phyloP scores from a whole-genome alignment of 2,888 invertebrate species.

The Leptinotarsa juncta region DNA sequence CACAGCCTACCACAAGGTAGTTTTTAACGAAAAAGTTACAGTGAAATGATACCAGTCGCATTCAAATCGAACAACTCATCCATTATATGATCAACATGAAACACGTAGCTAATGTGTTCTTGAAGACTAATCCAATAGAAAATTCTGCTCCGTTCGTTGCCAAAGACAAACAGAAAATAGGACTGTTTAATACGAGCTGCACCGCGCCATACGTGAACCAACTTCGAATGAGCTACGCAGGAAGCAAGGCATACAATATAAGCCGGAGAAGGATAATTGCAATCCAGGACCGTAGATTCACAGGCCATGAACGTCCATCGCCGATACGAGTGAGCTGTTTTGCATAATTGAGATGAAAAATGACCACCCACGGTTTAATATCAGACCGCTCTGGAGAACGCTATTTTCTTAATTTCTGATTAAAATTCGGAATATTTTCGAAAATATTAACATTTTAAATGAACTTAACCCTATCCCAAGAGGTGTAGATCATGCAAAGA shows the following conservation, averaged over 20 bases:
- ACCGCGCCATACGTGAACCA: constrained; percentile 20
- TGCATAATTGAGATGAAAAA: constrained; percentile 52
- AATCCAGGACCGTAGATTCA: constrained; percentile 23
- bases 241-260: constrained; percentile 15
- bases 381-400: constrained; percentile 21
- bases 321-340: constrained; percentile 43
- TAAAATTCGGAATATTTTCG: background rate
- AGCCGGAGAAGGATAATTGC: constrained; percentile 24
- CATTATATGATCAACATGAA: background rate
- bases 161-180: constrained; percentile 24
- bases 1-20: too few relatives aligned
- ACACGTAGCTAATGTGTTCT: constrained; percentile 13
- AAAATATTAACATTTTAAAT: too few relatives aligned
- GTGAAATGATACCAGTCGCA: too few relatives aligned
- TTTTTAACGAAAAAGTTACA: too few relatives aligned
- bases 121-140: constrained; percentile 22
- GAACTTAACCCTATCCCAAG: too few relatives aligned
- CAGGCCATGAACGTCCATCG: constrained; percentile 19
- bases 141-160: constrained; percentile 13
- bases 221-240: constrained; percentile 26
- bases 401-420: constrained; percentile 41
- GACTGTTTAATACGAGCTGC: constrained; percentile 18
- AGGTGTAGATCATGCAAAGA: too few relatives aligned
- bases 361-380: constrained; percentile 42
- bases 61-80: background rate